Percentiles rank a stretch among this genome's conserved stretches.
phyloP scores from a whole-genome alignment of 2,113 vertebrate genomes.

The Ceyx melanurus region DNA sequence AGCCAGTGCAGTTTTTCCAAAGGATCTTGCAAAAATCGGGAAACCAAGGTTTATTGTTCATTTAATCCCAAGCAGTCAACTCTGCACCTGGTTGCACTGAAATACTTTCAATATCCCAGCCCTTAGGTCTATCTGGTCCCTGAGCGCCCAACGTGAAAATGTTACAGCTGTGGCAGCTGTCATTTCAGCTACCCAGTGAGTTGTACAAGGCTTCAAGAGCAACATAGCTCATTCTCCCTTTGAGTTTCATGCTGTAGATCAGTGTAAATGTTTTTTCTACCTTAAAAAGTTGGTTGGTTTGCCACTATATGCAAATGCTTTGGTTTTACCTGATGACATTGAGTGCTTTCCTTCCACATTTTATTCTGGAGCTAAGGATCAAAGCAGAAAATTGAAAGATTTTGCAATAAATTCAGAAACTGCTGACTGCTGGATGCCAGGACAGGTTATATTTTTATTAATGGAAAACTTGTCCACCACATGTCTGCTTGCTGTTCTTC shows the following conservation, averaged over 20 bases:
- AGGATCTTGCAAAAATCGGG: neutral
- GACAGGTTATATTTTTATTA: neutral
- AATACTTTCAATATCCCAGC: neutral
- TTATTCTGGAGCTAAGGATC: neutral
- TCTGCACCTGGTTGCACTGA: neutral
- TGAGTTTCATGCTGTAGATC: neutral
- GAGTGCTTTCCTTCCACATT: neutral
- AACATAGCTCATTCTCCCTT: neutral
- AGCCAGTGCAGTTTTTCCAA: neutral
- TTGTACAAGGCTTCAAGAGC: neutral
- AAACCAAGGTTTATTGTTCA: neutral
- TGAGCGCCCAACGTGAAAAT: neutral
- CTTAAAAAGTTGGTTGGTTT: neutral
- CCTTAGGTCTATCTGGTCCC: neutral
- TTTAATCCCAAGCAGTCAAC: neutral
- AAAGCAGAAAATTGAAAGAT: neutral
- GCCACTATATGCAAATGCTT: neutral
- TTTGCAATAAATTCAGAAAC: neutral
- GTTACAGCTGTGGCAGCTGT: neutral
- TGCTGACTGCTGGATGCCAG: neutral
- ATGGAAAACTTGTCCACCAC: neutral
- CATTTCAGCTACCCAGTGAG: accelerated
- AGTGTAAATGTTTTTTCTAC: neutral
- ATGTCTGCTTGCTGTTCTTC: neutral
- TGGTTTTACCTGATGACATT: neutral